phyloP scores from a whole-genome alignment of 1,140 invertebrate species.

The Pseudomyrmex sp. region DNA sequence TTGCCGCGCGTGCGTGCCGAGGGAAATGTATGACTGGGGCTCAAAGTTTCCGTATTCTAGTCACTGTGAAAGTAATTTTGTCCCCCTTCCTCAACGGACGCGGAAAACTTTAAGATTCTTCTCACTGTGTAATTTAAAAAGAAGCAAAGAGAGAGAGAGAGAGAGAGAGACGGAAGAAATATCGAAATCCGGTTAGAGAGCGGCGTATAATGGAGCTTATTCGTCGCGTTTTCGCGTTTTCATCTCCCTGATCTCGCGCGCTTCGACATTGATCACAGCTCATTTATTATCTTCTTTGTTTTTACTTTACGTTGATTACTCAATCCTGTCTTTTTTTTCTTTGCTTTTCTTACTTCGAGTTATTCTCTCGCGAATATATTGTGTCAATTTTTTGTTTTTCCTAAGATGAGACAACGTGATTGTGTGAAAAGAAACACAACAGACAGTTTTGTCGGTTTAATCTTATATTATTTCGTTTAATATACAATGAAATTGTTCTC shows the following conservation, averaged over 20 bases:
- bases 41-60: slow-evolving; percentile 33
- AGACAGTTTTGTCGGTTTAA: too few relatives aligned
- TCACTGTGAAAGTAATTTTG: slow-evolving; percentile 38
- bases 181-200: not conserved
- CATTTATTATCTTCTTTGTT: not conserved
- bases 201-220: slow-evolving; percentile 15
- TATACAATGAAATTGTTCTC: too few relatives aligned
- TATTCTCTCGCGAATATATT: not conserved
- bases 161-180: slow-evolving; percentile 16
- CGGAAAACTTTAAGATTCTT: not conserved
- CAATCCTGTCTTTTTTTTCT: not conserved
- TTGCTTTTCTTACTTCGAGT: not conserved
- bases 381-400: too few relatives aligned
- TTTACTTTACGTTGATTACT: not conserved
- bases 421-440: too few relatives aligned
- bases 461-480: too few relatives aligned
- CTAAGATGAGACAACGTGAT: too few relatives aligned
- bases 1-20: not conserved
- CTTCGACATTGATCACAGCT: slow-evolving; percentile 8
- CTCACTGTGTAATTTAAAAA: slow-evolving; percentile 11
- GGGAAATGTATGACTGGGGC: slow-evolving; percentile 28
- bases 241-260: not conserved
- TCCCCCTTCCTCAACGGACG: not conserved
- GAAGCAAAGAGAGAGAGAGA: not conserved
- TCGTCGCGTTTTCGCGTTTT: slow-evolving; percentile 13